phyloP scores from a whole-genome alignment of 2,797 vertebrate species.

The Pseudochirops corinnae region DNA sequence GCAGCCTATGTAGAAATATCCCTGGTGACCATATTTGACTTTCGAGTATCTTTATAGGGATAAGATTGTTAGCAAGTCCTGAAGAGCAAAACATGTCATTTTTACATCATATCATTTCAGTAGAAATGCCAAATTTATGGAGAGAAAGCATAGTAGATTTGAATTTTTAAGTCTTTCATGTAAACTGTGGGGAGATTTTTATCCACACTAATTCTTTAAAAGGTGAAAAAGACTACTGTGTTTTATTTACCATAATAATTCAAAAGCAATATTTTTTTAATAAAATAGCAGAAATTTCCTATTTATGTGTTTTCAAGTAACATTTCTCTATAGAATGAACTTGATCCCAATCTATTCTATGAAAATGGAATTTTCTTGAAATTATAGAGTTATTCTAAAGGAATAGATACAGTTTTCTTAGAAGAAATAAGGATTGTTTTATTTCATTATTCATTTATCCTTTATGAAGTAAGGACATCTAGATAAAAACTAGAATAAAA shows the following conservation, averaged over 20 bases:
- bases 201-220: neutral
- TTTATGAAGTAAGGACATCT: neutral
- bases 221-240: neutral
- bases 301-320: neutral
- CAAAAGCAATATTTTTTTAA: neutral
- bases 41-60: neutral
- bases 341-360: neutral
- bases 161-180: neutral
- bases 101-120: neutral
- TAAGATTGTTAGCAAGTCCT: neutral
- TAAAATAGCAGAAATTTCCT: neutral
- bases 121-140: neutral
- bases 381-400: neutral
- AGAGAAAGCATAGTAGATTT: neutral
- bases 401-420: neutral
- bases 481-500: neutral
- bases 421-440: neutral
- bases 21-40: neutral
- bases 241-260: neutral
- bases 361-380: neutral
- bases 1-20: no score
- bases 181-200: neutral
- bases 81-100: neutral
- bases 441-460: neutral
- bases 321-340: neutral